Conservation (phyloP, 1,140 invertebrate genomes). For the Heliconius melpomene region DNA sequence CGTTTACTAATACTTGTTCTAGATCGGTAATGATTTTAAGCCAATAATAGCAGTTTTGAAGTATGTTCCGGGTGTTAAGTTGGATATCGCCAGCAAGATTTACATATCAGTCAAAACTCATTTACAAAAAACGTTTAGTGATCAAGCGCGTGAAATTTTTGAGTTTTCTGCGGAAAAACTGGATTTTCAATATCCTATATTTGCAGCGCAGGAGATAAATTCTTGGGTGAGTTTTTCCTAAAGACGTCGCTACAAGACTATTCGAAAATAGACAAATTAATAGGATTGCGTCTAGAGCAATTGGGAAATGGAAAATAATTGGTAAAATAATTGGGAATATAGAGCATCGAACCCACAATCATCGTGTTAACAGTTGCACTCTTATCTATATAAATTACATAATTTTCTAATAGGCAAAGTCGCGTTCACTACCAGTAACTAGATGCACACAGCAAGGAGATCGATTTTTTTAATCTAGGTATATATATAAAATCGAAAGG, state of each 20-base stretch:
- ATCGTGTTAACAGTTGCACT: no score
- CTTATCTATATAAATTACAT: no score
- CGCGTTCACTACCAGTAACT: no score
- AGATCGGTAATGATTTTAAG: slow-evolving; percentile 43
- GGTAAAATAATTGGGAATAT: no score
- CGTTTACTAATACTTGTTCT: not conserved
- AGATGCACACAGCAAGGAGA: no score
- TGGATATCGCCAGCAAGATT: slow-evolving; percentile 54
- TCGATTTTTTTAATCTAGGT: no score
- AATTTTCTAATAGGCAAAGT: no score
- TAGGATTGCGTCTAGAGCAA: no score
- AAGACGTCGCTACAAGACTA: not conserved
- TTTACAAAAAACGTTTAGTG: slow-evolving; percentile 37
- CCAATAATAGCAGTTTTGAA: slow-evolving; percentile 42
- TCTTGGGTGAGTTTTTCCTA: slow-evolving; percentile 49
- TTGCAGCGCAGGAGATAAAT: slow-evolving; percentile 50
- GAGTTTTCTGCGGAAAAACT: slow-evolving; percentile 42
- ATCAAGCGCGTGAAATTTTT: slow-evolving; percentile 46
- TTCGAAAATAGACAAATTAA: not conserved
- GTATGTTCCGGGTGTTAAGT: slow-evolving; percentile 49
- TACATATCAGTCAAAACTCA: slow-evolving; percentile 40
- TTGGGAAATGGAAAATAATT: no score
- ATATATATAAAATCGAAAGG: no score
- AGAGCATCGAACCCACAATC: no score
- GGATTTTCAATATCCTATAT: slow-evolving; percentile 39